Evolutionary conservation across 2,888 invertebrate genomes (phyloP), one percentile per base, ranked within the genome.

Genomic region (Pyrrhosoma nymphula): DNA sequence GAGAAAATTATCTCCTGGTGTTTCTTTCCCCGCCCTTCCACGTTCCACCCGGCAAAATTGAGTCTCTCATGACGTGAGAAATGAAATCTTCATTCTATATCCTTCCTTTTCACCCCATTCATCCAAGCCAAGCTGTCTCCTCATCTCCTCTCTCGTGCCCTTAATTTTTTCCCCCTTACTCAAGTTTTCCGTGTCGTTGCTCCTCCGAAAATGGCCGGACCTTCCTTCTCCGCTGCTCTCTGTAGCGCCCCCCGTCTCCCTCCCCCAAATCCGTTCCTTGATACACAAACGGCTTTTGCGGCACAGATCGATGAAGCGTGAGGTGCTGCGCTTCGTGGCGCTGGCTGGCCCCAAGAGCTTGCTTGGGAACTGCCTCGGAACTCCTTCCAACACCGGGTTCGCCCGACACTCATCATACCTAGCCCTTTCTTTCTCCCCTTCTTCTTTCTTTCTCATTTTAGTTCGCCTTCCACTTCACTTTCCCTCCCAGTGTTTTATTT

Each of bases 1-100:
- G 26, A n/a, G 69, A 69, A n/a, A 69, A 69, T 69, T 69, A 69
- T 69, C 69, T 69, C 69, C 3, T 26, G 10, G 69, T 69, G 69
- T 69, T 69, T 69, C 12, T 20, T 26, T 0, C 69, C 26, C 26
- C 26, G 8, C 60, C 60, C 60, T 47, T 47, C 47, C 47, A 8
- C 47, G 47, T 8, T 47, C 47, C 16, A 14, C 60, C 6, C 20
- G 26, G n/a, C 4, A 69, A n/a, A 69, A 26, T 26, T 10, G n/a
- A 47, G 69, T 69, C 26, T n/a, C 69, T 26, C 69, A n/a, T n/a
- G 69, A 69, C 69, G 69, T 69, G 69, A 69, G 69, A 69, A 69
- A 69, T 69, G 69, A 69, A 69, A 69, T 69, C 69, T 69, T n/a
- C 69, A n/a, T 69, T n/a, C 69, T 26, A n/a, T 69, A 69, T 69